Evolutionary conservation across 1,140 invertebrate genomes (phyloP), one percentile per base, ranked within the genome.

Genomic region (Galleria mellonella): DNA sequence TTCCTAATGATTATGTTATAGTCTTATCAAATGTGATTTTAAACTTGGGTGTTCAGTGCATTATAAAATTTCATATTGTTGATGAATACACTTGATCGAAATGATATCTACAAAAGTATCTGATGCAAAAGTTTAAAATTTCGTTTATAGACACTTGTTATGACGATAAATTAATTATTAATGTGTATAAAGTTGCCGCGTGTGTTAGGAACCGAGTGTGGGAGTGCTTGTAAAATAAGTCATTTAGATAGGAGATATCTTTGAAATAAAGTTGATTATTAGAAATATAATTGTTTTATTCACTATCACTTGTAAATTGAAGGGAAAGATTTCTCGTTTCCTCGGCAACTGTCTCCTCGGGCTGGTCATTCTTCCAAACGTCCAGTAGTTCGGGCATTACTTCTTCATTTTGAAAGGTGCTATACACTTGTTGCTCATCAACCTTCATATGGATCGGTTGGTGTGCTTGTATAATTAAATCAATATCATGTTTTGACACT

Each of bases 211-310:
- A 23, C 6, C 27, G 33, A 39, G 49, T 45, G 33, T 9, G 57
- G 32, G 37, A 11, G 36, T 46, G 45, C 38, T 39, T 52, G 50
- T 43, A 37, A 51, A 51, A 33, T 53, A 39, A 55, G 52, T 60
- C 51, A 53, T 62, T 55, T 65, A 70, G 61, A 51, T 75, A 74
- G 61, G 52, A 59, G 72, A 62, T 75, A 74, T 65, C 70, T 59
- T 53, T 55, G 44, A 23, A 51, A 46, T 47, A 56, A 51, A 41
- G 17, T 23, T 23, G 6, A 23, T 23, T 23, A 6, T 23, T 23
- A 23, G 17, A 23, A 23, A 23, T 3, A 23, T 3, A 23, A 23
- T 3, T 3, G 6, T 23, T 55, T 72, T 53, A 46, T 38, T 38
- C 41, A 23, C 12, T 17, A 2, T 32, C 40, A 27, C 14, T 39